Percentiles rank a stretch among this genome's conserved stretches.
phyloP scores from a whole-genome alignment of 1,140 invertebrate genomes.

The Araneus ventricosus region DNA sequence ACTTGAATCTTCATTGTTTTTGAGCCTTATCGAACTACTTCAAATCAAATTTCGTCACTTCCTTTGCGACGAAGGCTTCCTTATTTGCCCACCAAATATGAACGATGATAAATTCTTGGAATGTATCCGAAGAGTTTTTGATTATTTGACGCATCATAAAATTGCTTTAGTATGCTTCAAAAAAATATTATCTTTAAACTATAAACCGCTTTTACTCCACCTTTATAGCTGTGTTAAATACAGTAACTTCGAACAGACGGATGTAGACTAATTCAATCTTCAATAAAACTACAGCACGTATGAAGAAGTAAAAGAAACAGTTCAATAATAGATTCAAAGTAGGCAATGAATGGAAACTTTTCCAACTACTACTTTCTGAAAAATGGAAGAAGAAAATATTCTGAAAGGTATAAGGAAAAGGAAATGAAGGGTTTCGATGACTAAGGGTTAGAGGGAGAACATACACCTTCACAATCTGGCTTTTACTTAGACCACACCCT shows the following conservation, averaged over 20 bases:
- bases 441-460: not conserved
- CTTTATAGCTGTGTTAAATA: too few species aligned
- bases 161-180: too few species aligned
- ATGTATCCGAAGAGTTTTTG: too few species aligned
- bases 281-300: not conserved
- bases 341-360: slow-evolving; percentile 36
- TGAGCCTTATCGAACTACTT: too few species aligned
- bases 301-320: not conserved
- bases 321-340: slow-evolving; percentile 35
- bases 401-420: not conserved
- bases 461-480: not conserved
- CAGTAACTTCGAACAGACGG: not conserved
- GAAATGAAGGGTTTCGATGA: slow-evolving; percentile 48
- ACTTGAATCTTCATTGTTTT: too few species aligned
- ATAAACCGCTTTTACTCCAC: too few species aligned
- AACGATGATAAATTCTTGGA: too few species aligned
- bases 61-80: too few species aligned
- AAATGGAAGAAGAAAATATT: slow-evolving; percentile 26
- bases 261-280: not conserved
- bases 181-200: too few species aligned
- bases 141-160: too few species aligned
- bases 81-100: too few species aligned
- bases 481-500: slow-evolving; percentile 46
- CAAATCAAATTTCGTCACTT: too few species aligned
- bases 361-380: not conserved